A percentile compares a stretch with the other conserved stretches of the same genome.
These are phyloP conservation scores for Macquaria australasica DNA, from an alignment of 2,113 vertebrate species.

Conservation along the genomic window DNA sequence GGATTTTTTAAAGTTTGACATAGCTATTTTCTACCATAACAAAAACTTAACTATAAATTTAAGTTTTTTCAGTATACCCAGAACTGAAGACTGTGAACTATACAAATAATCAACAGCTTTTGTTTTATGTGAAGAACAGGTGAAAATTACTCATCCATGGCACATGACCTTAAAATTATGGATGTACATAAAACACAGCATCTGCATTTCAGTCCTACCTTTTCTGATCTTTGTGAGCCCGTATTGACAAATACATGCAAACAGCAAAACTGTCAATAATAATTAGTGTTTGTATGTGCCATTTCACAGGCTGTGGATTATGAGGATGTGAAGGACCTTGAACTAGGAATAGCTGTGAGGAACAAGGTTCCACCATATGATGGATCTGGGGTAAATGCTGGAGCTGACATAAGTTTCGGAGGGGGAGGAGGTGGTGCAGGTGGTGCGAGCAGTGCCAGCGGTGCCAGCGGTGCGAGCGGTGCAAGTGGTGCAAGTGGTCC, in stretches of 20 bases:
- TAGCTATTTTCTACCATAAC: too few species aligned
- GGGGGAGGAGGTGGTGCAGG: not conserved
- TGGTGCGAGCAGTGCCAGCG: not conserved
- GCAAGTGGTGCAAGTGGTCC: not conserved
- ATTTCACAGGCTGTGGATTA: constrained; percentile 88
- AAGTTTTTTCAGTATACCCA: too few species aligned
- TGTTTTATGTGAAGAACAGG: not conserved
- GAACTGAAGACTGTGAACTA: too few species aligned
- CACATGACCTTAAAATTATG: not conserved
- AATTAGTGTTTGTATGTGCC: not conserved
- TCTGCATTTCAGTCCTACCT: not conserved
- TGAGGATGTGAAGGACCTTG: constrained; percentile 84
- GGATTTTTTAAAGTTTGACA: too few species aligned
- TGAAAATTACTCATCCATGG: not conserved
- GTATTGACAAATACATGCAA: not conserved
- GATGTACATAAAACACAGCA: not conserved
- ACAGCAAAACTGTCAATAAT: too few species aligned
- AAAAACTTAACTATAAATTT: too few species aligned
- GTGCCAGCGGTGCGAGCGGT: not conserved
- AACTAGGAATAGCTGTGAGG: constrained; percentile 84
- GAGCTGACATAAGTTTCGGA: not conserved
- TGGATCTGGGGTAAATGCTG: not conserved
- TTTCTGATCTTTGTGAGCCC: not conserved
- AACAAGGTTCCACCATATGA: constrained; percentile 75
- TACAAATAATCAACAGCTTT: not conserved